Evolutionary conservation across 1,140 invertebrate species (phyloP).

Genomic region (Gonatopus flavifemur): DNA sequence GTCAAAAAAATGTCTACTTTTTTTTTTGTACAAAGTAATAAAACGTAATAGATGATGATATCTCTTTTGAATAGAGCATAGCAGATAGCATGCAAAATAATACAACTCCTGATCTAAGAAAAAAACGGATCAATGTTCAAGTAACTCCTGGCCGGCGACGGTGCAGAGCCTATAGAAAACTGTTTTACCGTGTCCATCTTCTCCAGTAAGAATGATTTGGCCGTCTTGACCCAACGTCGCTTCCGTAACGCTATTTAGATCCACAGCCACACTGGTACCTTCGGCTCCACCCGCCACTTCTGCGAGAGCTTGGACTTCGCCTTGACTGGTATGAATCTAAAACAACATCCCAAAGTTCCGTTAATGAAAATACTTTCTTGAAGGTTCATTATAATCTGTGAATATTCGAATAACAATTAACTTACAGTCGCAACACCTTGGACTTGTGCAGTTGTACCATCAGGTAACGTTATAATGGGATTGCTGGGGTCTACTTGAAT

Average conservation of each 20-base stretch:
- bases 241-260: slow-evolving; percentile 85
- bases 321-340: slow-evolving; percentile 76
- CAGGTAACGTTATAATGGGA: slow-evolving; percentile 91
- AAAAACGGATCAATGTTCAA: slow-evolving; percentile 53
- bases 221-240: slow-evolving; percentile 87
- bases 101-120: slow-evolving; percentile 42
- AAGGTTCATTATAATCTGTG: not conserved
- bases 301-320: slow-evolving; percentile 78
- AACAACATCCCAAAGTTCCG: slow-evolving; percentile 13
- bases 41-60: slow-evolving; percentile 21
- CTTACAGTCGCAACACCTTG: slow-evolving; percentile 84
- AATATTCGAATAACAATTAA: slow-evolving; percentile 4
- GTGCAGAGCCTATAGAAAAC: slow-evolving; percentile 61
- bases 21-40: slow-evolving; percentile 11
- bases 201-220: slow-evolving; percentile 91
- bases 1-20: not conserved
- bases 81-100: slow-evolving; percentile 55
- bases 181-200: slow-evolving; percentile 85
- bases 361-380: not conserved
- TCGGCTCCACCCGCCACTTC: slow-evolving; percentile 69
- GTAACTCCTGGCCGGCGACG: slow-evolving; percentile 58
- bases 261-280: slow-evolving; percentile 73
- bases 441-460: slow-evolving; percentile 94
- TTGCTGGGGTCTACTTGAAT: slow-evolving; percentile 95
- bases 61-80: slow-evolving; percentile 43